Percentiles rank a stretch among this genome's conserved stretches.
Conservation (phyloP, 2,797 vertebrate genomes). For the Ciconia nigra region DNA sequence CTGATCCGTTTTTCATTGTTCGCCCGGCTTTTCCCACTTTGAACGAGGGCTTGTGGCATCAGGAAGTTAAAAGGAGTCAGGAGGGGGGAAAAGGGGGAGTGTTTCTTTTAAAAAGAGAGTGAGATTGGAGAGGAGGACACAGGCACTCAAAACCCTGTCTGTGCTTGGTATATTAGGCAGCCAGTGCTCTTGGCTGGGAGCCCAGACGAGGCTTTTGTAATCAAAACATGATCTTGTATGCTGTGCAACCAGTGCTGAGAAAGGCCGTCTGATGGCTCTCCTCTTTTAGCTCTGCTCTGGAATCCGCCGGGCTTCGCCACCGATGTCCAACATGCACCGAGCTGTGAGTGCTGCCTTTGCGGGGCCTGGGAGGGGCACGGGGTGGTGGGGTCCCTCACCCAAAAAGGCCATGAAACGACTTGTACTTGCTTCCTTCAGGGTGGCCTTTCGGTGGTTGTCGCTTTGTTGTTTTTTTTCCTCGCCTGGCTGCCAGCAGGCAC, state of each 20-base stretch:
- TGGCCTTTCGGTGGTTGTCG: background rate
- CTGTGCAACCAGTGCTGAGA: conserved; percentile 84
- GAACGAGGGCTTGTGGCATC: conserved; percentile 18
- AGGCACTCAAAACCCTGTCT: conserved; percentile 53
- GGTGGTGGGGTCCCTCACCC: conserved; percentile 25
- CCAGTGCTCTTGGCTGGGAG: conserved; percentile 86
- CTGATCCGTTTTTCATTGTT: background rate
- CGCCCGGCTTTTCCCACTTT: background rate
- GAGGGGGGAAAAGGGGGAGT: conserved; percentile 19
- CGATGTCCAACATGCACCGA: conserved; percentile 86
- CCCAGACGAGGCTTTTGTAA: conserved; percentile 94
- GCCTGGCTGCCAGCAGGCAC: background rate
- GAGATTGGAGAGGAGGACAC: conserved; percentile 56
- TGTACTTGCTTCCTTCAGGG: background rate
- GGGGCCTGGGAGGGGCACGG: conserved; percentile 44
- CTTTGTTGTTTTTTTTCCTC: background rate
- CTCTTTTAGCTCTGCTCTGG: conserved; percentile 85
- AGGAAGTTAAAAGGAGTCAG: conserved; percentile 44
- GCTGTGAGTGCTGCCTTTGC: conserved; percentile 87
- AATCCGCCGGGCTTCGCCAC: conserved; percentile 79
- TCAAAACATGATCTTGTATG: conserved; percentile 95
- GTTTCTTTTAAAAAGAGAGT: conserved; percentile 55
- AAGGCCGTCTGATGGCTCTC: conserved; percentile 78
- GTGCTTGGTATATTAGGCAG: conserved; percentile 68
- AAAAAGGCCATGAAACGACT: background rate